Evolutionary conservation across 1,140 invertebrate genomes (phyloP), one percentile per base, ranked within the genome.

Genomic region (Drosophila biarmipes): DNA sequence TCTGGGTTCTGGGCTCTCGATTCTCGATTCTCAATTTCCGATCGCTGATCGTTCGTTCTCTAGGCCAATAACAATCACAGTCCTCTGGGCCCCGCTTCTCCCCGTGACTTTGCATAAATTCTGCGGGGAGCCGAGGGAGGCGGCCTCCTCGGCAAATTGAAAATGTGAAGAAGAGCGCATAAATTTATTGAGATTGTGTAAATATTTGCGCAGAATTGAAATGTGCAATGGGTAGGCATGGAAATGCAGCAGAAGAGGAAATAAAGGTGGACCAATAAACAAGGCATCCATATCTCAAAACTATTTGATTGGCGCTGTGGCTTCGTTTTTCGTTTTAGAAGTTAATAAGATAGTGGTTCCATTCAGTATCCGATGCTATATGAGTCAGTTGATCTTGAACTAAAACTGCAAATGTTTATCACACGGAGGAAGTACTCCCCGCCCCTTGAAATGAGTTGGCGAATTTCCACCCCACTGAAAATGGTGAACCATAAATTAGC

Each of bases 141-240:
- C 58, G 73, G 63, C 55, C 67, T 74, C 59, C 48, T 53, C 54
- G 62, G 80, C 79, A 89, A 89, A 89, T 89, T 89, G 84, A 89
- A 89, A 89, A 89, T 89, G 76, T 89, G 80, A 89, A 89, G 79
- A 89, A 89, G 84, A 85, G 84, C 76, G 80, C 85, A 89, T 89
- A 89, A 89, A 89, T 89, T 90, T 84, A 89, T 89, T 63, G 76
- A 68, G 80, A 80, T 89, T 90, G 84, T 89, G 84, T 84, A 89
- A 89, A 89, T 89, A 89, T 89, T 89, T 89, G 85, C 76, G 51
- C 76, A 79, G 75, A 74, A 72, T 77, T 62, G 73, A 69, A 77
- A 77, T 69, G 73, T 73, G 62, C 49, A 67, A 71, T 69, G 64
- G 58, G 45, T 19, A 58, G 17, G 55, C 27, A 57, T 37, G 17